Conservation (phyloP, 2,113 vertebrate species). For the Callionymus lyra region DNA sequence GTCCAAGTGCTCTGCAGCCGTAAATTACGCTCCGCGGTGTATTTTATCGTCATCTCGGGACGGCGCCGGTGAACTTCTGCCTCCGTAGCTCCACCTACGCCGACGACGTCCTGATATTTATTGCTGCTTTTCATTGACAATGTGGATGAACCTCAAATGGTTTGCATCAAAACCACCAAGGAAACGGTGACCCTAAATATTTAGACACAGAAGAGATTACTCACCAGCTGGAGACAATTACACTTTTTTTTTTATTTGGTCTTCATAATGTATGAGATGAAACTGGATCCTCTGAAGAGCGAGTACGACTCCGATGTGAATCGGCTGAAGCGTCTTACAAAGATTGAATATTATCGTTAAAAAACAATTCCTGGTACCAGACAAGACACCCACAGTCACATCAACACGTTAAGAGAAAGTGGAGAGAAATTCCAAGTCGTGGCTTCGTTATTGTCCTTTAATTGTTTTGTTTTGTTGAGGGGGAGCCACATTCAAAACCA, state of each 20-base stretch:
- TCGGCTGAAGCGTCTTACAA: too few relatives aligned
- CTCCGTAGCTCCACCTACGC: not conserved
- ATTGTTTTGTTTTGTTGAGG: too few relatives aligned
- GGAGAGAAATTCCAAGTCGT: too few relatives aligned
- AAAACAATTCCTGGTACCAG: too few relatives aligned
- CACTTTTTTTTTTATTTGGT: conserved; percentile 1
- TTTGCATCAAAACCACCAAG: conserved; percentile 6
- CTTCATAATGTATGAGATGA: not conserved
- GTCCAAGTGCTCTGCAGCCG: not conserved
- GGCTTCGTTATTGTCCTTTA: too few relatives aligned
- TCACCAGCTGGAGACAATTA: conserved; percentile 17
- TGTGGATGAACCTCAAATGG: not conserved
- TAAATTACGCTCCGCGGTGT: conserved; percentile 1
- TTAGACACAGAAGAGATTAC: not conserved
- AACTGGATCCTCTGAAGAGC: too few relatives aligned
- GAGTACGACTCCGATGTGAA: too few relatives aligned
- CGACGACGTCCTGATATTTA: not conserved
- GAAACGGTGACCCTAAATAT: conserved; percentile 23
- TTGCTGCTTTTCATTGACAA: conserved; percentile 7
- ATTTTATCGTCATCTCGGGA: conserved; percentile 7
- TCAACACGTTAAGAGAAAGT: too few relatives aligned
- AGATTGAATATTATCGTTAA: too few relatives aligned
- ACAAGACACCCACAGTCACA: too few relatives aligned
- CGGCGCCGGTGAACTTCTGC: conserved; percentile 4
- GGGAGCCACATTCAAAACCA: too few relatives aligned